These are phyloP conservation scores for Tiliacea citrago DNA, from an alignment of 2,888 invertebrate genomes.

Conservation along the genomic window DNA sequence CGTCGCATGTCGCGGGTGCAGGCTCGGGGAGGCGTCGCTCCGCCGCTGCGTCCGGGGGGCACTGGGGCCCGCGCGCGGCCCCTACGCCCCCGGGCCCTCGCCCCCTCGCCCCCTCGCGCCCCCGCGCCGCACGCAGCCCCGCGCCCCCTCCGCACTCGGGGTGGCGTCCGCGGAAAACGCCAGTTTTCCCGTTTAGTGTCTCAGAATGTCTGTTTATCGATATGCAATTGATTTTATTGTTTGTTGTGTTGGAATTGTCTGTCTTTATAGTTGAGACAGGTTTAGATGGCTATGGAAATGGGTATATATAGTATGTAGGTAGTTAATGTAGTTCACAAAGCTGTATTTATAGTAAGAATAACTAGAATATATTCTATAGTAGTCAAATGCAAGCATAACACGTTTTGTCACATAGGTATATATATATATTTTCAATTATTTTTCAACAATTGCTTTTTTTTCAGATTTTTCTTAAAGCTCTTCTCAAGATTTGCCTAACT, in stretches of 20 bases:
- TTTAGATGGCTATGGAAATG: constrained; percentile 23
- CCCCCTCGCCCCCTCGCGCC: constrained; percentile 66
- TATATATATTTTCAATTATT: not conserved
- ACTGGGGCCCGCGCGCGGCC: constrained; percentile 78
- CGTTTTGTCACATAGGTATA: not conserved
- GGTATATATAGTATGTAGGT: not conserved
- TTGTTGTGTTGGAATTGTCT: constrained; percentile 46
- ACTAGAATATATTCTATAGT: not conserved
- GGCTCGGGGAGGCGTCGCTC: constrained; percentile 88
- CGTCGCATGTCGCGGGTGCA: constrained; percentile 87
- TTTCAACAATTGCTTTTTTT: not conserved
- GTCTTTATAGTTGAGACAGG: not conserved
- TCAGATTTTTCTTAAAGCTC: not conserved
- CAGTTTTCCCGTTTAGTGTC: constrained; percentile 86
- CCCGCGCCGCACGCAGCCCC: constrained; percentile 72
- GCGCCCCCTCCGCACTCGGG: constrained; percentile 71
- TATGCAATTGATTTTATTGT: constrained; percentile 77
- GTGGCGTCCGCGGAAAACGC: constrained; percentile 85
- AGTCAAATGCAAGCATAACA: not conserved
- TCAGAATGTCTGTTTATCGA: constrained; percentile 76
- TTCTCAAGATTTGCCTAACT: not conserved
- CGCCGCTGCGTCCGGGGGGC: constrained; percentile 89
- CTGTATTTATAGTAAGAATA: not conserved
- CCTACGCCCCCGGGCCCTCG: constrained; percentile 68
- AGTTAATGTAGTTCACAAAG: not conserved